These are phyloP conservation scores for Polylopha cassiicola DNA, from an alignment of 2,888 invertebrate genomes.

Conservation along the genomic window DNA sequence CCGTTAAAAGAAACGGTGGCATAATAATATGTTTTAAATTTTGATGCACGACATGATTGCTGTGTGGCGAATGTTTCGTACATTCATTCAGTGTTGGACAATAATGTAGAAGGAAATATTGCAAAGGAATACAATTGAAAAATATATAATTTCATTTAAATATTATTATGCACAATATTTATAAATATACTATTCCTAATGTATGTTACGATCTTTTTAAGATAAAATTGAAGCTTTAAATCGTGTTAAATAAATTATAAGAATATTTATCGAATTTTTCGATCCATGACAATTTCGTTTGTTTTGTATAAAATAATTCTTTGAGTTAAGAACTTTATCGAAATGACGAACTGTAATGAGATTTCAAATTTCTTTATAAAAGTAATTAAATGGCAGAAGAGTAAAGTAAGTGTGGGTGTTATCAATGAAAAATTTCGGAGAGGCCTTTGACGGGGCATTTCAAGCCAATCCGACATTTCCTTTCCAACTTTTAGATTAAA, in stretches of 20 bases:
- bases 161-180: slow-evolving; percentile 27
- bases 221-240: slow-evolving; percentile 72
- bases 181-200: slow-evolving; percentile 21
- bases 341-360: slow-evolving; percentile 12
- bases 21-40: slow-evolving; percentile 9
- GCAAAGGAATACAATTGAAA: slow-evolving; percentile 26
- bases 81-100: slow-evolving; percentile 65
- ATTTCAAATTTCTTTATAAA: neutral
- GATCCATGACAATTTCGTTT: slow-evolving; percentile 26
- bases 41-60: neutral
- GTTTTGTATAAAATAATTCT: slow-evolving; percentile 27
- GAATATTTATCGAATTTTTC: slow-evolving; percentile 38
- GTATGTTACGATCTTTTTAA: slow-evolving; percentile 53
- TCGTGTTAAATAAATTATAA: slow-evolving; percentile 55
- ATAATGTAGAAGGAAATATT: slow-evolving; percentile 60
- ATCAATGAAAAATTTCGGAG: neutral
- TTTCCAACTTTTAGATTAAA: too few species aligned
- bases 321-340: slow-evolving; percentile 6
- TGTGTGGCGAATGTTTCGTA: slow-evolving; percentile 48
- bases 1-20: slow-evolving; percentile 21
- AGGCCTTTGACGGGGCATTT: too few species aligned
- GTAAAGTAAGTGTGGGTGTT: neutral
- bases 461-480: too few species aligned
- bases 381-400: neutral
- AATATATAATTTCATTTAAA: slow-evolving; percentile 26